These are phyloP conservation scores for Mormyrus lacerda DNA, from an alignment of 2,113 vertebrate species.

Conservation along the genomic window DNA sequence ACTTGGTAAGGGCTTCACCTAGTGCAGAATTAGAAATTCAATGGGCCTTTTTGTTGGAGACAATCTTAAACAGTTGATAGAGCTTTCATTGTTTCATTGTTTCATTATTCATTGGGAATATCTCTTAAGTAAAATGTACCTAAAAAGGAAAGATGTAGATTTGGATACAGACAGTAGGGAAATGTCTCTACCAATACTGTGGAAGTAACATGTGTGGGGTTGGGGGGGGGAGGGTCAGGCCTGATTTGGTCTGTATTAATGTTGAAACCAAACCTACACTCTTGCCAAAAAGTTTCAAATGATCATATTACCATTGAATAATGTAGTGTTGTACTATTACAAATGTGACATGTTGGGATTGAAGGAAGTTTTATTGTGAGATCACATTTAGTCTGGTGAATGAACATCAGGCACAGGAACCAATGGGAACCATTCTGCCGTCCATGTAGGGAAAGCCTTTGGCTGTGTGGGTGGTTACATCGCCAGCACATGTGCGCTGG, in stretches of 20 bases:
- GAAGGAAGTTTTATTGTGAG: neutral
- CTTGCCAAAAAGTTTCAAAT: neutral
- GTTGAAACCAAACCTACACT: neutral
- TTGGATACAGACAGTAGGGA: neutral
- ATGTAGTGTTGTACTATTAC: neutral
- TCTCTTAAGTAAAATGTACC: neutral
- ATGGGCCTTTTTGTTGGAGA: neutral
- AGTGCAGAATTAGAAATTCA: neutral
- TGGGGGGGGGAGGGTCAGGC: neutral
- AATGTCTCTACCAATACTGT: neutral
- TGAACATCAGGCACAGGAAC: neutral
- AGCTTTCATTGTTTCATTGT: neutral
- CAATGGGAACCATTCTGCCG: neutral
- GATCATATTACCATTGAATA: neutral
- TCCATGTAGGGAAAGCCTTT: constrained; percentile 79
- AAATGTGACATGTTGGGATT: neutral
- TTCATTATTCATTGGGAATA: neutral
- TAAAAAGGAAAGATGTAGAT: neutral
- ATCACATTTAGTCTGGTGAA: neutral
- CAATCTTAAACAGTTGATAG: neutral
- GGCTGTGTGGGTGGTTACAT: constrained; percentile 94
- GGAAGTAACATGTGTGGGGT: neutral
- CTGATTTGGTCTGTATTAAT: neutral
- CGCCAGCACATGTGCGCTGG: constrained; percentile 73
- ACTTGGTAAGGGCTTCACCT: constrained; percentile 63